Base-by-base conservation (phyloP, 2,888 invertebrate genomes). In the Aspidiotus destructor region DNA sequence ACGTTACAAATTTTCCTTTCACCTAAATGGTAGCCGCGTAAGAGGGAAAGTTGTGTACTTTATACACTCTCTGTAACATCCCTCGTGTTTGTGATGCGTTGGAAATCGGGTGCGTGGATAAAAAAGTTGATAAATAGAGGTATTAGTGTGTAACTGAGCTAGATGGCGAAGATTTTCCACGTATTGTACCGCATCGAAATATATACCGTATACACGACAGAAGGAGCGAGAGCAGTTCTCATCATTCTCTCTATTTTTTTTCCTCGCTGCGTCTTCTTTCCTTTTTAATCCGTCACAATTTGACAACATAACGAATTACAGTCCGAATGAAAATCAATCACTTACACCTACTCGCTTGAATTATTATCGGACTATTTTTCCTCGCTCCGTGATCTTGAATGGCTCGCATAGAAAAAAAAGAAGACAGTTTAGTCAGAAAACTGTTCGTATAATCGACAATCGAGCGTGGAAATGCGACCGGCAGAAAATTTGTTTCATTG, bases 261-360 rank as follows among this genome's bases (percentile, higher is more conserved):
- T 62, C 40, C 41, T 10, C 52, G 11, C 42, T 44, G 40, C 58
- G 13, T 40, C 17, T 17, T 58, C 28, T 28, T 17, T n/a, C 17
- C 13, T 41, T 44, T 44, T 48, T 40, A 62, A 62, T 62, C 62
- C 48, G 52, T 53, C 62, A 53, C 62, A 62, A 62, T 53, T 53
- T 62, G 62, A 62, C 62, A 62, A 53, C 62, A 40, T 62, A 62
- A 62, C 62, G 62, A 62, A 62, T 62, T 62, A 62, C 62, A 62
- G 40, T 62, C 62, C 53, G 62, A 53, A 62, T 62, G 53, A 62
- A 62, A 62, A 62, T 62, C 62, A 62, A 62, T 62, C 62, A 62
- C 62, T 62, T 62, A 62, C 48, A 62, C 53, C 53, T 53, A 62
- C 53, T 62, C 53, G 41, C 16, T 16, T 9, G 62, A 62, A 62